Conservation (phyloP, 2,797 vertebrate genomes). For the Macropus fuliginosus region DNA sequence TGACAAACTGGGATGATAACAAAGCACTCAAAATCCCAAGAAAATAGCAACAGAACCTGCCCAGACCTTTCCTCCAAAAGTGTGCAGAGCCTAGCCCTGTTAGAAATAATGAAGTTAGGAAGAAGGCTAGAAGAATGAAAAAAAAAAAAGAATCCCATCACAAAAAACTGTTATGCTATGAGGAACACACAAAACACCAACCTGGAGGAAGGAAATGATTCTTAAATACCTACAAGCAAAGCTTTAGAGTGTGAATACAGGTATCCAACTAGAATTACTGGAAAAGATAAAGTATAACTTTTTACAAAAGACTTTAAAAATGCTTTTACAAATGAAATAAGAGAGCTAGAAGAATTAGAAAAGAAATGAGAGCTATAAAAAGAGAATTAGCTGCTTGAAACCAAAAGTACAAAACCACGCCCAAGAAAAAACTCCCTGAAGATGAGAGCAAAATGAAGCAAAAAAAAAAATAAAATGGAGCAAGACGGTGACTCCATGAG, state of each 20-base stretch:
- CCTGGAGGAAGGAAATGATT: not conserved
- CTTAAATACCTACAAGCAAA: not conserved
- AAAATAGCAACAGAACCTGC: not conserved
- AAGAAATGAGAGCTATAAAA: no score
- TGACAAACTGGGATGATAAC: not conserved
- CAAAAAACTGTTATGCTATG: not conserved
- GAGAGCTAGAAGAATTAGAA: no score
- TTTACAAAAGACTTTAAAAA: not conserved
- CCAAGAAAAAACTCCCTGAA: no score
- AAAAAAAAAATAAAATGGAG: no score
- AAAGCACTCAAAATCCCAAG: not conserved
- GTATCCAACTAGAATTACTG: not conserved
- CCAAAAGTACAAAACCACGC: no score
- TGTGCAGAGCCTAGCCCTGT: not conserved
- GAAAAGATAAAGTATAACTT: not conserved
- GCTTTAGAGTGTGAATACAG: not conserved
- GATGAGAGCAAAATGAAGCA: no score
- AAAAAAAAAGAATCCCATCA: not conserved
- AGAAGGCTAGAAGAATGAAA: not conserved
- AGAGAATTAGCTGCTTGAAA: no score
- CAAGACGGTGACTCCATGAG: no score
- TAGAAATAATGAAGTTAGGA: not conserved
- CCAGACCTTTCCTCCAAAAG: not conserved
- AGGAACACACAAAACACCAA: not conserved
- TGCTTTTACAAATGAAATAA: not conserved